phyloP scores from a whole-genome alignment of 2,888 invertebrate genomes.

The Rotaria sp. region DNA sequence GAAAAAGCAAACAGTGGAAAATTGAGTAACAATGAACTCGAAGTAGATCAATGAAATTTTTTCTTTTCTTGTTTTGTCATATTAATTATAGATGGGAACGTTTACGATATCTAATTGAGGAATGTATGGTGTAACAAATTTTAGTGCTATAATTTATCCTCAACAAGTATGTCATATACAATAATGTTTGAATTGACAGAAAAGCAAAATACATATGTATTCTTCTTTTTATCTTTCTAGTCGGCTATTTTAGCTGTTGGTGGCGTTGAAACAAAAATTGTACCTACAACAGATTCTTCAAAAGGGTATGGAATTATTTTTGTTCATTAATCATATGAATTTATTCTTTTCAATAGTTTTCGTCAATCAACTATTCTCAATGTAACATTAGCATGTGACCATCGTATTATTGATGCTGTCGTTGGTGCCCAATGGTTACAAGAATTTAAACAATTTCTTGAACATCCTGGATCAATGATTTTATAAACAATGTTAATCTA shows the following conservation, averaged over 20 bases:
- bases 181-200: too few relatives aligned
- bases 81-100: conserved; percentile 69
- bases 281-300: conserved; percentile 67
- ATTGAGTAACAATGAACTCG: background rate
- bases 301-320: conserved; percentile 54
- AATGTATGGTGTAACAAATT: conserved; percentile 65
- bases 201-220: too few relatives aligned
- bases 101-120: conserved; percentile 74
- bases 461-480: conserved; percentile 80
- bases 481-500: conserved; percentile 33
- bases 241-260: conserved; percentile 86
- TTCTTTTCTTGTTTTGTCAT: background rate
- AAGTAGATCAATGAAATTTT: background rate
- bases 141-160: conserved; percentile 66
- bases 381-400: conserved; percentile 91
- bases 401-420: conserved; percentile 92
- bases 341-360: background rate
- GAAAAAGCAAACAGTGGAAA: conserved; percentile 15
- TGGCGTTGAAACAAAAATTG: conserved; percentile 67
- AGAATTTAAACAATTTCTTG: conserved; percentile 76
- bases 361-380: conserved; percentile 66
- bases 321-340: too few relatives aligned
- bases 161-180: conserved; percentile 74
- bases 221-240: conserved; percentile 45
- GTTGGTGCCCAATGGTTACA: conserved; percentile 91